Percentiles rank a stretch among this genome's conserved stretches.
Conservation (phyloP, 2,113 vertebrate species). For the Brachirus orientalis region DNA sequence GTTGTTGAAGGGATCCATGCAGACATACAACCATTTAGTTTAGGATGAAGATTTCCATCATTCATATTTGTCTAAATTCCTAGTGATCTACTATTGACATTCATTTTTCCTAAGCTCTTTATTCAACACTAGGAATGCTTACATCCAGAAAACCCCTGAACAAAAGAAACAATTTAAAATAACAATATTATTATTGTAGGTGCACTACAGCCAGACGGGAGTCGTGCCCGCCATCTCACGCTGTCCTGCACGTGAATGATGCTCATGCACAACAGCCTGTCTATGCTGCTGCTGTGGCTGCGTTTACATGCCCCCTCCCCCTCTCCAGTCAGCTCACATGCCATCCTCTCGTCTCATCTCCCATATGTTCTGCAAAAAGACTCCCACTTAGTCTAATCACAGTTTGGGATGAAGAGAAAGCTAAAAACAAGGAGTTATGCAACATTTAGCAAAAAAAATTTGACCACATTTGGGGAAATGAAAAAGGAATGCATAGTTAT, state of each 20-base stretch:
- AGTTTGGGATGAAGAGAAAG: constrained; percentile 17
- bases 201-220: not conserved
- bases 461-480: not conserved
- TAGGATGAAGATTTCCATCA: not conserved
- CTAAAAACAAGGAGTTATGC: too few species aligned
- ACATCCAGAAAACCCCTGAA: not conserved
- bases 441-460: not conserved
- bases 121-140: not conserved
- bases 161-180: not conserved
- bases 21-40: not conserved
- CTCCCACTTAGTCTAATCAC: constrained; percentile 13
- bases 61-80: not conserved
- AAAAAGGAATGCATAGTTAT: not conserved
- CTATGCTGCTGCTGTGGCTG: constrained; percentile 56
- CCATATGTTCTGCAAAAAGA: constrained; percentile 43
- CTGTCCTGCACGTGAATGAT: constrained; percentile 72
- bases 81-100: not conserved
- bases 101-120: not conserved
- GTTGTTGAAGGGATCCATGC: not conserved
- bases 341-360: constrained; percentile 35
- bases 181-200: not conserved
- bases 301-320: constrained; percentile 44
- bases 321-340: constrained; percentile 28
- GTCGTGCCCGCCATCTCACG: constrained; percentile 63
- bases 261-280: constrained; percentile 49